phyloP scores from a whole-genome alignment of 1,140 invertebrate genomes.

The Lamellibrachia luymesi region DNA sequence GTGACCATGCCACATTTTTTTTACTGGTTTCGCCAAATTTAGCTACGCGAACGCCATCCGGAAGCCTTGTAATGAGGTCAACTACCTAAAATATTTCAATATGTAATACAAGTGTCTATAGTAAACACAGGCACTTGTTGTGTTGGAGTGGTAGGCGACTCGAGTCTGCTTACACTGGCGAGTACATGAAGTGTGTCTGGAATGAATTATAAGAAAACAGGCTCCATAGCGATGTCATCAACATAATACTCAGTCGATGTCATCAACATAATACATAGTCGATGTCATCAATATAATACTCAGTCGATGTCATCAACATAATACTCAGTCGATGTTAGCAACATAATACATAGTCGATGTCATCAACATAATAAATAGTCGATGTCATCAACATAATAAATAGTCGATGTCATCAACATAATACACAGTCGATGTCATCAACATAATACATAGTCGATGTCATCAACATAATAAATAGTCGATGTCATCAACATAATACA shows the following conservation, averaged over 20 bases:
- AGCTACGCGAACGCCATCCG: background rate
- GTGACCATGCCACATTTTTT: background rate
- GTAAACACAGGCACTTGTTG: background rate
- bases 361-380: too few relatives aligned
- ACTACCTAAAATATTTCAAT: background rate
- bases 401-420: background rate
- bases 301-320: too few relatives aligned
- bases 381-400: too few relatives aligned
- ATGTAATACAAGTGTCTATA: background rate
- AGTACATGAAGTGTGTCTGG: background rate
- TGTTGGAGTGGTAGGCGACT: background rate
- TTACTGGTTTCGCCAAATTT: background rate
- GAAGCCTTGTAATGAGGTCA: background rate
- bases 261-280: too few relatives aligned
- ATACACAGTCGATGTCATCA: too few relatives aligned
- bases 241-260: background rate
- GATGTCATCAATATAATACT: too few relatives aligned
- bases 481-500: too few relatives aligned
- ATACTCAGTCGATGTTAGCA: too few relatives aligned
- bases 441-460: too few relatives aligned
- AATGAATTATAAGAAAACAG: background rate
- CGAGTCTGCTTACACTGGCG: too few relatives aligned
- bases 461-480: too few relatives aligned
- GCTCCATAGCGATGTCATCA: background rate
- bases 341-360: too few relatives aligned